Evolutionary conservation across 2,797 vertebrate species (phyloP).

Genomic region (Channa striata): DNA sequence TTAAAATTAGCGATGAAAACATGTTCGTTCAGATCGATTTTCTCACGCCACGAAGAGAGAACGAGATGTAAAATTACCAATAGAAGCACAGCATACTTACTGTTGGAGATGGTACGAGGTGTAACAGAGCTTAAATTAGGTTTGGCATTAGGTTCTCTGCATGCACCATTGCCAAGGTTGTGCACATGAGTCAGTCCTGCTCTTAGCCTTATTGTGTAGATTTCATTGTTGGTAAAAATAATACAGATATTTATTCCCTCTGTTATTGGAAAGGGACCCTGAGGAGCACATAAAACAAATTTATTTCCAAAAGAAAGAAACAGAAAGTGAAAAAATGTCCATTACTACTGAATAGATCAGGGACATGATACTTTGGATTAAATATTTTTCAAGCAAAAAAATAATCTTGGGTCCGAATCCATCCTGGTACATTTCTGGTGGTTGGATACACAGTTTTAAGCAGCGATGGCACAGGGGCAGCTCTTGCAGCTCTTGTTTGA

Average conservation of each 20-base stretch:
- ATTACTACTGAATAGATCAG: background rate
- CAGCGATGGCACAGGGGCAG: background rate
- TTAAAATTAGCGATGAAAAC: slow-evolving; percentile 10
- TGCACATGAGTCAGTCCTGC: background rate
- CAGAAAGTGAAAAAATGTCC: background rate
- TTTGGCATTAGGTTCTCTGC: background rate
- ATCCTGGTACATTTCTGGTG: background rate
- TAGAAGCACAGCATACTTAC: slow-evolving; percentile 1
- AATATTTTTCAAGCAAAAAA: background rate
- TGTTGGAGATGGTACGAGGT: background rate
- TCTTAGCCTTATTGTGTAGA: background rate
- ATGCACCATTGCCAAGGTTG: background rate
- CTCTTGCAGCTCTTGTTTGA: slow-evolving; percentile 19
- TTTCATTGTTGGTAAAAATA: background rate
- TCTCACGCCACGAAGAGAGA: background rate
- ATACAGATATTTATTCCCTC: background rate
- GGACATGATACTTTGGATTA: background rate
- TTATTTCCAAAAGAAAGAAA: background rate
- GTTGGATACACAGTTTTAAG: background rate
- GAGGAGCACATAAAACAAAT: slow-evolving; percentile 12
- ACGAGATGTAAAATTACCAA: background rate
- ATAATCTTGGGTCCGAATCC: too few species aligned
- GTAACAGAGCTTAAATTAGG: background rate
- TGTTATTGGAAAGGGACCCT: background rate
- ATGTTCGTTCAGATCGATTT: background rate